Conservation (phyloP, 2,113 vertebrate genomes). For the Hassar affinis region DNA sequence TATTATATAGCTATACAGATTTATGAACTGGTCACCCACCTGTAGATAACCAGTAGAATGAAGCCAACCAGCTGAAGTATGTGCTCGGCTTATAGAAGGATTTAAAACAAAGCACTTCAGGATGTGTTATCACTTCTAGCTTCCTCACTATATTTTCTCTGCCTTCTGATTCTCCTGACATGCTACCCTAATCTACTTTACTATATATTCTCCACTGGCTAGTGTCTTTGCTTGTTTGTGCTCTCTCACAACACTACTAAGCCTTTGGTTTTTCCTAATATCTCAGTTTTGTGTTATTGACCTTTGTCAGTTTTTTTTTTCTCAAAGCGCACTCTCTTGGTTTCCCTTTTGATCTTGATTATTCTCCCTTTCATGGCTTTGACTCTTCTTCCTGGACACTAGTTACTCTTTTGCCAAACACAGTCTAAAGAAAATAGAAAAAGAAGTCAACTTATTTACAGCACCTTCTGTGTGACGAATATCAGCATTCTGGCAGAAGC, state of each 20-base stretch:
- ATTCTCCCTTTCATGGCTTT: background rate
- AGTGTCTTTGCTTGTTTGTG: constrained; percentile 4
- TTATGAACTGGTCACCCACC: too few relatives aligned
- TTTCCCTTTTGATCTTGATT: background rate
- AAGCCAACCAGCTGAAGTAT: background rate
- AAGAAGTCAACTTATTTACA: background rate
- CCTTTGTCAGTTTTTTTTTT: background rate
- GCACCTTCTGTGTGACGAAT: background rate
- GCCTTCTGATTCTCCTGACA: background rate
- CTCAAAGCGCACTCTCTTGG: too few relatives aligned
- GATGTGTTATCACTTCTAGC: background rate
- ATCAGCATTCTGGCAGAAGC: constrained; percentile 17
- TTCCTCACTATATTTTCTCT: background rate
- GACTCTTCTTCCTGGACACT: background rate
- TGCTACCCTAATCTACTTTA: background rate
- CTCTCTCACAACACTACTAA: background rate
- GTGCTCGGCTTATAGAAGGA: background rate
- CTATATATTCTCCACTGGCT: background rate
- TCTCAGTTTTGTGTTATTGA: background rate
- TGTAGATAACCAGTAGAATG: background rate
- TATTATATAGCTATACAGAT: too few relatives aligned
- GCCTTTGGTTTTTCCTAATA: background rate
- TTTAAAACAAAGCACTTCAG: too few relatives aligned
- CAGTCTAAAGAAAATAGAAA: background rate
- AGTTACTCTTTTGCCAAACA: background rate